Evolutionary conservation across 2,888 invertebrate genomes (phyloP).

Genomic region (Xylota segnis): DNA sequence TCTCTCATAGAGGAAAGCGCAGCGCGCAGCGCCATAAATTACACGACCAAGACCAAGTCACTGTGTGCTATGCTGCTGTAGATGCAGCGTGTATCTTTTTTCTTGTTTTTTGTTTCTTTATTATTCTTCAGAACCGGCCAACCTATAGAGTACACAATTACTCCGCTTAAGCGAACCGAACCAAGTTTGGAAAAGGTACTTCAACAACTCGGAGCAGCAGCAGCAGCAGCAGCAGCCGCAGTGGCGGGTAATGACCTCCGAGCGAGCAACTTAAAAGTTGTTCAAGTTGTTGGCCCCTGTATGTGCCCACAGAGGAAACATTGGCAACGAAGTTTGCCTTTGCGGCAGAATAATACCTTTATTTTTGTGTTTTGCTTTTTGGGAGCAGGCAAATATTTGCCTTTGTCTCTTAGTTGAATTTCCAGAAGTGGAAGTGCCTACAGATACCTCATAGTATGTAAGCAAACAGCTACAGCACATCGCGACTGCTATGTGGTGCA

Average conservation of each 20-base stretch:
- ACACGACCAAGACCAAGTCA: slow-evolving; percentile 75
- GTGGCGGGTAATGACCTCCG: slow-evolving; percentile 73
- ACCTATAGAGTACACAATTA: slow-evolving; percentile 72
- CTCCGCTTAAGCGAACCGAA: slow-evolving; percentile 70
- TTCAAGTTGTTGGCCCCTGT: slow-evolving; percentile 73
- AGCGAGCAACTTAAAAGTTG: slow-evolving; percentile 72
- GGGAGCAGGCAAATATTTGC: slow-evolving; percentile 75
- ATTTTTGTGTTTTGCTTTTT: slow-evolving; percentile 58
- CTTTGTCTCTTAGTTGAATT: slow-evolving; percentile 63
- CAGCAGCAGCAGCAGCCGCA: slow-evolving; percentile 63
- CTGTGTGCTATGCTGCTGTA: slow-evolving; percentile 52
- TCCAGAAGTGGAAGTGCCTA: slow-evolving; percentile 68
- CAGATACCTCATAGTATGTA: slow-evolving; percentile 49
- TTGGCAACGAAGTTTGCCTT: slow-evolving; percentile 49
- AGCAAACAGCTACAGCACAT: slow-evolving; percentile 48
- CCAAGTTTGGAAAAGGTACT: slow-evolving; percentile 76
- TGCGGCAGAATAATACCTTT: slow-evolving; percentile 49
- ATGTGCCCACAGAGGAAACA: slow-evolving; percentile 19
- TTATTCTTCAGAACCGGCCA: slow-evolving; percentile 65
- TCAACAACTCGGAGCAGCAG: slow-evolving; percentile 62
- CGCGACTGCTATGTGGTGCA: slow-evolving; percentile 60
- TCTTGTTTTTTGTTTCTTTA: slow-evolving; percentile 35
- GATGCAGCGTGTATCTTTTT: slow-evolving; percentile 47
- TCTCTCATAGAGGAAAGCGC: slow-evolving; percentile 67
- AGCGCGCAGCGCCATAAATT: slow-evolving; percentile 69